Conservation (phyloP, 2,797 vertebrate species). For the Malacoctenus gilli region DNA sequence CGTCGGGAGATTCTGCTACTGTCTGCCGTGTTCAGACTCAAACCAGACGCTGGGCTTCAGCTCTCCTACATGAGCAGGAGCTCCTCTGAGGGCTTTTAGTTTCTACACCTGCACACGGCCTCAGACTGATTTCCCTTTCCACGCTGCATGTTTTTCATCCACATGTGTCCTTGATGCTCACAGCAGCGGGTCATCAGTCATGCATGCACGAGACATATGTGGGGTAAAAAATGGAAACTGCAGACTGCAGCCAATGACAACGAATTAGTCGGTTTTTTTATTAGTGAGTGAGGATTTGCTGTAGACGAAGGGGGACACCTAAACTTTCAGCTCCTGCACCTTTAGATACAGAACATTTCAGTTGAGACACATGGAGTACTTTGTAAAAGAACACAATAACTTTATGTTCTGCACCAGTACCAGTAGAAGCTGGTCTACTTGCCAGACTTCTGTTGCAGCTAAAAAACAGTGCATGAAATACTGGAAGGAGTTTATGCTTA, state of each 20-base stretch:
- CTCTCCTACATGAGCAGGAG: constrained; percentile 9
- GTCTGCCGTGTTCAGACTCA: constrained; percentile 16
- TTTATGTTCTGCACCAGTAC: too few relatives aligned
- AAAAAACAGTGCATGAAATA: too few relatives aligned
- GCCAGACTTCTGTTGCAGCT: too few relatives aligned
- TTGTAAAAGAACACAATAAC: too few relatives aligned
- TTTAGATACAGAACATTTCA: too few relatives aligned
- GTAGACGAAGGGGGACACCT: too few relatives aligned
- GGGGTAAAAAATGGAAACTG: constrained; percentile 25
- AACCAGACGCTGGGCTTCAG: constrained; percentile 12
- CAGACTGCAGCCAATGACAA: constrained; percentile 6
- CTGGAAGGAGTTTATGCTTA: too few relatives aligned
- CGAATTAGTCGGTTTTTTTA: constrained; percentile 3
- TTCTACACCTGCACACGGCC: constrained; percentile 45
- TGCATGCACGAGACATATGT: constrained; percentile 1
- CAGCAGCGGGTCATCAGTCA: constrained; percentile 35
- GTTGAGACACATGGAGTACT: too few relatives aligned
- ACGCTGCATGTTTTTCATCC: constrained; percentile 21
- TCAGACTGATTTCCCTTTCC: constrained; percentile 35
- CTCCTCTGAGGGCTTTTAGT: constrained; percentile 12
- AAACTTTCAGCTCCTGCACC: too few relatives aligned
- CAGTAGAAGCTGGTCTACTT: too few relatives aligned
- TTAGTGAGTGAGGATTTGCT: too few relatives aligned
- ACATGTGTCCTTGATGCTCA: constrained; percentile 19
- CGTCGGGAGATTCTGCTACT: constrained; percentile 12